Evolutionary conservation across 2,113 vertebrate species (phyloP).

Genomic region (Tetrao urogallus): DNA sequence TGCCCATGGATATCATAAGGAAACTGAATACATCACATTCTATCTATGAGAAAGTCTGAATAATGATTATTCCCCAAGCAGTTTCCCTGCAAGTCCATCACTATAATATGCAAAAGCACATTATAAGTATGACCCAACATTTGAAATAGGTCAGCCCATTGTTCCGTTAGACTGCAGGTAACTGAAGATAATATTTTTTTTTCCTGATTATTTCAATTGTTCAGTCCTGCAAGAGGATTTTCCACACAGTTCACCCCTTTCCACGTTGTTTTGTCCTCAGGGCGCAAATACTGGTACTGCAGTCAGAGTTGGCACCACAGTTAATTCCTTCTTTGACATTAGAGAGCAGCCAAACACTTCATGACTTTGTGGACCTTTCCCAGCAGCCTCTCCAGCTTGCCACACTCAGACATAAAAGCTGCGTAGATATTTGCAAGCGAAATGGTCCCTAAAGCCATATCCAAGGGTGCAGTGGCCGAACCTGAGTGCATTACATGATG

Average conservation of each 20-base stretch:
- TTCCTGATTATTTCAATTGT: neutral
- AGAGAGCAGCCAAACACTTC: neutral
- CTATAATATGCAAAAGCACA: constrained; percentile 8
- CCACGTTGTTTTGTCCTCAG: neutral
- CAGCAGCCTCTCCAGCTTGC: neutral
- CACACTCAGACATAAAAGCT: neutral
- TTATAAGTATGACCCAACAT: neutral
- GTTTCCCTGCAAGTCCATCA: neutral
- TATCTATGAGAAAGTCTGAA: constrained; percentile 6
- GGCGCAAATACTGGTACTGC: neutral
- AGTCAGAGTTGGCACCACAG: neutral
- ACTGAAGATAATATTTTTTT: neutral
- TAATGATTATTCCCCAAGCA: constrained; percentile 14
- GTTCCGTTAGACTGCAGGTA: neutral
- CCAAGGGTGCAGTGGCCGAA: neutral
- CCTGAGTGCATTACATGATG: too few relatives aligned
- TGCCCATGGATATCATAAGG: fast-evolving
- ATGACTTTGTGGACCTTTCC: neutral
- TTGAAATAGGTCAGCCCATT: neutral
- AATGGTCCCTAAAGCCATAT: fast-evolving
- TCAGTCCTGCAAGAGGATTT: neutral
- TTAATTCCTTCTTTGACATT: neutral
- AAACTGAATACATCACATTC: constrained; percentile 2
- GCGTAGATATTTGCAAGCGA: neutral
- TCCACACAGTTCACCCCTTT: neutral